Percentiles rank a stretch among this genome's conserved stretches.
Evolutionary conservation across 2,888 invertebrate species (phyloP).

Genomic region (Listrodromus nycthemerus): DNA sequence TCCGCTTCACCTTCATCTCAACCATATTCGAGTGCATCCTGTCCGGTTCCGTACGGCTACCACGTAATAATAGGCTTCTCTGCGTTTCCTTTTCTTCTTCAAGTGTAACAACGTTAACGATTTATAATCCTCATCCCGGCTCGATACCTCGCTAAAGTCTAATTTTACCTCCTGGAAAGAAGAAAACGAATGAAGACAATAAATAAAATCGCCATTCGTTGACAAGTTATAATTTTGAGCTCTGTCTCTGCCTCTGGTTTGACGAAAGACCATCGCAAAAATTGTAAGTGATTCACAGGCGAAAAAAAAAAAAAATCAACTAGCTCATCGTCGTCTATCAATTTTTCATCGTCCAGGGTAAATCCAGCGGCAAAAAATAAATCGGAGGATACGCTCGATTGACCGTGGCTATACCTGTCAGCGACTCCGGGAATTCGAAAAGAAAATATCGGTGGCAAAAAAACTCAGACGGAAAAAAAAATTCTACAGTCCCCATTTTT

Average conservation of each 20-base stretch:
- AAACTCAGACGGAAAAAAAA: constrained; percentile 45
- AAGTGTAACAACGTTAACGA: constrained; percentile 67
- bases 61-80: constrained; percentile 66
- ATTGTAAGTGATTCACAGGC: background rate
- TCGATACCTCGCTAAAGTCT: constrained; percentile 68
- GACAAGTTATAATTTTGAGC: constrained; percentile 20
- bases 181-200: background rate
- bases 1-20: constrained; percentile 56
- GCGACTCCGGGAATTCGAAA: constrained; percentile 69
- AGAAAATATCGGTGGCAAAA: constrained; percentile 32
- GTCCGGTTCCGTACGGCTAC: constrained; percentile 60
- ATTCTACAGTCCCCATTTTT: constrained; percentile 77
- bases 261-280: background rate
- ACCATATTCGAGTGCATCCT: constrained; percentile 53
- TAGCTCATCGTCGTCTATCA: constrained; percentile 17
- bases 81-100: constrained; percentile 36
- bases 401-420: constrained; percentile 72
- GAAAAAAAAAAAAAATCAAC: background rate
- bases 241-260: background rate
- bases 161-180: constrained; percentile 37
- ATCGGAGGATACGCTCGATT: constrained; percentile 68
- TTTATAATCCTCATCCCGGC: constrained; percentile 67
- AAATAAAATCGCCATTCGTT: constrained; percentile 13
- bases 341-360: constrained; percentile 59
- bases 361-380: constrained; percentile 39